These are phyloP conservation scores for Corydoras maculifer DNA, from an alignment of 2,113 vertebrate species.

Conservation along the genomic window DNA sequence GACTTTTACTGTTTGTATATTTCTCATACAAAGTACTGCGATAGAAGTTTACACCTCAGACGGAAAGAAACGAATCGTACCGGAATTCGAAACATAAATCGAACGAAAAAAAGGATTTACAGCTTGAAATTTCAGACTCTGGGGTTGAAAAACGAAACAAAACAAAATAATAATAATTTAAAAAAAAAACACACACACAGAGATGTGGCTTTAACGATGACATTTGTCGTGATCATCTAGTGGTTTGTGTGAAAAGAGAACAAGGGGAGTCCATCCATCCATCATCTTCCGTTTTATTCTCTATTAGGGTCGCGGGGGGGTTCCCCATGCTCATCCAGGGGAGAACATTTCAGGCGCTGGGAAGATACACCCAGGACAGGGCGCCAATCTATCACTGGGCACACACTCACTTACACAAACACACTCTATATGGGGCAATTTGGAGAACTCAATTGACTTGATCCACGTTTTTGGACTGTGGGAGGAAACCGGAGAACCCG, in stretches of 20 bases:
- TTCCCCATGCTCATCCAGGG: too few relatives aligned
- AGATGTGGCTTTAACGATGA: conserved; percentile 32
- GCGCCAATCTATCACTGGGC: too few relatives aligned
- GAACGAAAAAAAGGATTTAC: conserved; percentile 48
- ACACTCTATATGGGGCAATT: too few relatives aligned
- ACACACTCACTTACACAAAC: too few relatives aligned
- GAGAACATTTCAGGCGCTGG: too few relatives aligned
- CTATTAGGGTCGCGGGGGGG: too few relatives aligned
- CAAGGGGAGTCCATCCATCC: background rate
- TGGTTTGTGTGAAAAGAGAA: conserved; percentile 26
- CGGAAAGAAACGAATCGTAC: conserved; percentile 60
- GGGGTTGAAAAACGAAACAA: too few relatives aligned
- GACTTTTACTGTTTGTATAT: conserved; percentile 64
- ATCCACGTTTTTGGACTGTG: too few relatives aligned
- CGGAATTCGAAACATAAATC: conserved; percentile 49
- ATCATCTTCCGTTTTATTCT: too few relatives aligned
- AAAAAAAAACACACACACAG: background rate
- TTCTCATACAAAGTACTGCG: conserved; percentile 65
- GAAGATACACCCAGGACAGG: too few relatives aligned
- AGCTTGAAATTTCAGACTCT: conserved; percentile 52
- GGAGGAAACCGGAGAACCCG: too few relatives aligned
- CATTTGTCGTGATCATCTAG: conserved; percentile 33
- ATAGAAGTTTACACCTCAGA: conserved; percentile 69
- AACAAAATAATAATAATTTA: background rate
- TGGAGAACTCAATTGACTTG: too few relatives aligned